Base-by-base conservation (phyloP, 2,113 vertebrate genomes). In the Tragelaphus strepsiceros region DNA sequence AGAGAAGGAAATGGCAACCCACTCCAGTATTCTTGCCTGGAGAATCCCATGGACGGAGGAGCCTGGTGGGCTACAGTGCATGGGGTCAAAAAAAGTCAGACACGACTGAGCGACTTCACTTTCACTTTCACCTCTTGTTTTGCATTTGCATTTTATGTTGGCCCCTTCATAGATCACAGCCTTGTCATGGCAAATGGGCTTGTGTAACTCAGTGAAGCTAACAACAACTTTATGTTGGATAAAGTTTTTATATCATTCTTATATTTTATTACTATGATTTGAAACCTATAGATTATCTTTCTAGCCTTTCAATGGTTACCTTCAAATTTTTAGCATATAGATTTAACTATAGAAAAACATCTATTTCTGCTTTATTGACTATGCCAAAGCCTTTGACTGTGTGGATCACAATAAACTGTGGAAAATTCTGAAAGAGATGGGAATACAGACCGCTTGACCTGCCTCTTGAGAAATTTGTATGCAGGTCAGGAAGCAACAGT, bases 231-330 rank as follows among this genome's bases (percentile, higher is more conserved):
- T 58, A 39, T 22, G 35, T 46, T 46, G 12, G 35, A 24, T 90
- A 62, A 54, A 58, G 19, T 94, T 71, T 88, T 71, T 24, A 58
- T 56, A 49, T 82, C 16, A 16, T 82, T 46, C 15, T 84, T 94
- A 71, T 82, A n/a, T 82, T 35, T n/a, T 78, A 67, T n/a, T 17
- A 1, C 67, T 61, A 82, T 49, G 16, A 67, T 11, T 67, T 82
- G 14, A n/a, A 94, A 88, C 19, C 77, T 89, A 16, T 26, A 78
- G 43, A 56, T 58, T 39, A 51, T 88, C 35, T 82, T 71, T 71
- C 77, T 89, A 67, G 39, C 39, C 14, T 91, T 61, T 91, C n/a
- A 21, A 9, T 46, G 81, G 14, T 84, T 91, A 54, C 53, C 53
- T 53, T 90, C 26, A 62, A 32, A 67, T 61, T 95, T 90, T 53